Evolutionary conservation across 2,888 invertebrate species (phyloP), one percentile per base, ranked within the genome.

Genomic region (Cryptocephalus moraei): DNA sequence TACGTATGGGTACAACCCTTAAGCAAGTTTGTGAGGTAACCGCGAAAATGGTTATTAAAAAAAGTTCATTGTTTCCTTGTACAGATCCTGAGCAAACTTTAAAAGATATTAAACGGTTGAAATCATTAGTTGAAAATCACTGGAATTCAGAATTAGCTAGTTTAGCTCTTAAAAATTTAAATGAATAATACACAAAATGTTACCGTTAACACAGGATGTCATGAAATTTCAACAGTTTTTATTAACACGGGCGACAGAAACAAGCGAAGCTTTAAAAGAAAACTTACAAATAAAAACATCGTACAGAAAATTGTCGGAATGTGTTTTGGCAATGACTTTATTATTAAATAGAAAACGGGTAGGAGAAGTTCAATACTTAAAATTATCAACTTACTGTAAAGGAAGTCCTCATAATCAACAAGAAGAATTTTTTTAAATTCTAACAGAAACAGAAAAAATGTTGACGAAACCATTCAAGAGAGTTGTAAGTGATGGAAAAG

Each of bases 401-500:
- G 13, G 31, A 3, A 8, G 12, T 8, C 8, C 9, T 9, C 6
- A 34, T 10, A 47, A 47, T 22, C 33, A 36, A 1, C 38, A 47
- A 47, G 43, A 47, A 32, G 47, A 47, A 39, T 43, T 34, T 39
- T 34, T 32, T 8, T 10, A 31, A 10, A 32, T 39, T 11, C 34
- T 55, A 9, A 41, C 53, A 8, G 50, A 51, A n/a, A 31, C 13
- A 13, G 56, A 56, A 46, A 55, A 47, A 49, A n/a, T 44, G 33
- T 46, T 55, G 39, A 46, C 44, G 8, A 51, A 51, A 47, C 52
- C 45, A 41, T 55, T 57, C 47, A 54, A 54, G 50, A 45, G 54
- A 41, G 48, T 59, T 41, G 45, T 58, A 38, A 51, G 52, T 10
- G 48, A 38, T 13, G 58, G 56, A 8, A 58, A 56, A 39, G 54